Evolutionary conservation across 1,140 invertebrate genomes (phyloP).

Genomic region (Sarcophaga bullata): DNA sequence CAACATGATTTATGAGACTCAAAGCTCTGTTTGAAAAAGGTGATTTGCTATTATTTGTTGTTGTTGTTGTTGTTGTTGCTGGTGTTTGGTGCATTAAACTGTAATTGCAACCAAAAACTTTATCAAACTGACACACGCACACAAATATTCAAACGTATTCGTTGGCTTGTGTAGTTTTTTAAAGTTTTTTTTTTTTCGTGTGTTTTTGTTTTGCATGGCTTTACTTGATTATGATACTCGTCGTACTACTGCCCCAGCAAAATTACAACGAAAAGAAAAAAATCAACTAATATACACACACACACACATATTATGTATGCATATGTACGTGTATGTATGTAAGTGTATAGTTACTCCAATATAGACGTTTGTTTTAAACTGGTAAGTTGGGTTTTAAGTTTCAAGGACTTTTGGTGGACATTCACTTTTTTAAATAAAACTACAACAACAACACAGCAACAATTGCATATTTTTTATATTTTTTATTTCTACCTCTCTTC

Average conservation of each 20-base stretch:
- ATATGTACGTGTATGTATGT: not conserved
- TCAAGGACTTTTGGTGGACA: constrained; percentile 45
- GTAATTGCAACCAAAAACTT: constrained; percentile 34
- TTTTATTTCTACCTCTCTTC: not conserved
- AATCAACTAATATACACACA: not conserved
- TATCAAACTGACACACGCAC: not conserved
- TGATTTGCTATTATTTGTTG: too few relatives aligned
- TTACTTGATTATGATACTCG: constrained; percentile 18
- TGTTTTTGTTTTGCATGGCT: too few relatives aligned
- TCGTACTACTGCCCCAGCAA: constrained; percentile 33
- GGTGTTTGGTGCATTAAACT: constrained; percentile 34
- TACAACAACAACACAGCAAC: not conserved
- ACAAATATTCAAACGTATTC: not conserved
- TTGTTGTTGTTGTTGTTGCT: not conserved
- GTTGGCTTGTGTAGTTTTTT: too few relatives aligned
- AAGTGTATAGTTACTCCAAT: not conserved
- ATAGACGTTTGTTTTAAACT: constrained; percentile 8
- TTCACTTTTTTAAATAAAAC: constrained; percentile 39
- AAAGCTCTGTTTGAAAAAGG: constrained; percentile 1
- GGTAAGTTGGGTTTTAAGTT: constrained; percentile 43
- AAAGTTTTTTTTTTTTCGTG: not conserved
- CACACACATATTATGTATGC: not conserved
- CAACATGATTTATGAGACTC: not conserved
- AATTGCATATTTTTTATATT: not conserved
- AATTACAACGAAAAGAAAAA: constrained; percentile 6